A percentile compares a stretch with the other conserved stretches of the same genome.
Evolutionary conservation across 2,888 invertebrate species (phyloP).

Genomic region (Melolontha melolontha): DNA sequence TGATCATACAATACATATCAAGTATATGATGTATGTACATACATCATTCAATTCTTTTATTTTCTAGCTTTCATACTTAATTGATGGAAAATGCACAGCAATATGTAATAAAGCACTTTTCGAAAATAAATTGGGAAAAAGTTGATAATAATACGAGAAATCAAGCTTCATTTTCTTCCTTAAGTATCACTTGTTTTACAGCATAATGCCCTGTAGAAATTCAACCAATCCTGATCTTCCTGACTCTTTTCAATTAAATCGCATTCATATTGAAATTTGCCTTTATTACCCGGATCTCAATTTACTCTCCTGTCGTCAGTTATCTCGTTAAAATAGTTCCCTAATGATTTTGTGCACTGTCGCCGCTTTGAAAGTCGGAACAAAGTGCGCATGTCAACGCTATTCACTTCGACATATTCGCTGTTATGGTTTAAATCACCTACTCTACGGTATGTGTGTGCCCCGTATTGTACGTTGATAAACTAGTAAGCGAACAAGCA

Average conservation of each 20-base stretch:
- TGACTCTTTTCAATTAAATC: conserved; percentile 20
- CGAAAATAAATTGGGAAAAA: no score
- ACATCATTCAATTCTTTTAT: no score
- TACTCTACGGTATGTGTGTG: conserved; percentile 7
- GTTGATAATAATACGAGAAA: no score
- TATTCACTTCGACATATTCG: conserved; percentile 11
- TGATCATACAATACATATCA: no score
- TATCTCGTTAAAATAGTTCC: conserved; percentile 31
- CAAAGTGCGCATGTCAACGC: conserved; percentile 16
- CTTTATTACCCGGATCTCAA: conserved; percentile 13
- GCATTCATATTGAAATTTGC: conserved; percentile 21
- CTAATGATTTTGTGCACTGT: conserved; percentile 25
- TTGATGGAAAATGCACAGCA: no score
- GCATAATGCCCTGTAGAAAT: background rate
- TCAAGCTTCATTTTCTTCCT: no score
- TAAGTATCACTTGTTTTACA: no score
- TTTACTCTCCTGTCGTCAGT: conserved; percentile 11
- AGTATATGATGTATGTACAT: no score
- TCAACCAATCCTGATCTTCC: background rate
- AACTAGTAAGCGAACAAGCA: conserved; percentile 20
- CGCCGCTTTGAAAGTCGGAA: conserved; percentile 15
- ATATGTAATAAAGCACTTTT: no score
- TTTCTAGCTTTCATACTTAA: no score
- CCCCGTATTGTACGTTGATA: conserved; percentile 25
- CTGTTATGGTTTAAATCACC: conserved; percentile 30